Evolutionary conservation across 2,888 invertebrate species (phyloP).

Genomic region (Pristionchus fissidentatus): DNA sequence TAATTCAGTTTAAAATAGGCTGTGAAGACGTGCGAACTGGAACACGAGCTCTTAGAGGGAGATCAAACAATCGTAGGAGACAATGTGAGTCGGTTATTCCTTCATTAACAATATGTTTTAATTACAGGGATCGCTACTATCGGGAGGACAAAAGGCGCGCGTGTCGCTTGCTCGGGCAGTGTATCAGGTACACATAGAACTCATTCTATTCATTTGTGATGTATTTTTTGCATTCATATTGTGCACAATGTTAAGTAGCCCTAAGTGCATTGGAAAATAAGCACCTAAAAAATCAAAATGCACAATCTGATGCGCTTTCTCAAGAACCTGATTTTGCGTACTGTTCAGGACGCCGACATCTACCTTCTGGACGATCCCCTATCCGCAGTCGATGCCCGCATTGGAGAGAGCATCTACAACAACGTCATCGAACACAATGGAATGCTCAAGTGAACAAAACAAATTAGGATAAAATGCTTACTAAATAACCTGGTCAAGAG

Average conservation of each 20-base stretch:
- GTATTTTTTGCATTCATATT: too few relatives aligned
- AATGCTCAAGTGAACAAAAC: slow-evolving; percentile 14
- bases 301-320: background rate
- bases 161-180: slow-evolving; percentile 80
- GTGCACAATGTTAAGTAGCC: too few relatives aligned
- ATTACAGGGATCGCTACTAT: slow-evolving; percentile 87
- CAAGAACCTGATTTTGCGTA: background rate
- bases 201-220: too few relatives aligned
- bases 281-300: background rate
- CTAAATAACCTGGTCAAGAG: background rate
- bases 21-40: slow-evolving; percentile 90
- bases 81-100: slow-evolving; percentile 81
- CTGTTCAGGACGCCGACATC: slow-evolving; percentile 82
- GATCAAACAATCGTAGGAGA: slow-evolving; percentile 98
- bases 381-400: slow-evolving; percentile 95
- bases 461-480: background rate
- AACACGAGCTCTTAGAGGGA: slow-evolving; percentile 88
- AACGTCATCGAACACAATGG: background rate
- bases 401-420: slow-evolving; percentile 83
- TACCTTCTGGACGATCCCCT: slow-evolving; percentile 94
- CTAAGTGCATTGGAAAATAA: too few relatives aligned
- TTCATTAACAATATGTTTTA: background rate
- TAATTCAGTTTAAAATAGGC: too few relatives aligned
- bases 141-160: slow-evolving; percentile 93
- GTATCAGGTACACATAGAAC: too few relatives aligned